These are phyloP conservation scores for Diploptera punctata DNA, from an alignment of 2,888 invertebrate species.

Conservation along the genomic window DNA sequence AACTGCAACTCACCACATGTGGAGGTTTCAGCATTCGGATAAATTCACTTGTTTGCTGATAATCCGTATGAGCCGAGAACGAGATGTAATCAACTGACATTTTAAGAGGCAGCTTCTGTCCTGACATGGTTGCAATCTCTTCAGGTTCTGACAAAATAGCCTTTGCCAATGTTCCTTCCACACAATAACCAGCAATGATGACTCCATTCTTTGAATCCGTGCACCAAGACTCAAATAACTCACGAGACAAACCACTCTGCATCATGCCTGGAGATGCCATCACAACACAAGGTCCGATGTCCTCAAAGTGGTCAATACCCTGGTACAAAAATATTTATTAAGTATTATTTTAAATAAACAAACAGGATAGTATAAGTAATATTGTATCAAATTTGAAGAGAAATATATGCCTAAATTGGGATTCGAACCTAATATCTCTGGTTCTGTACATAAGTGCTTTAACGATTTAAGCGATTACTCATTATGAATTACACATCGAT, in stretches of 20 bases:
- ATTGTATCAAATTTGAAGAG: too few species aligned
- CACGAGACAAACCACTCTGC: slow-evolving; percentile 97
- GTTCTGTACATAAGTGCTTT: too few species aligned
- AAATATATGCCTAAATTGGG: too few species aligned
- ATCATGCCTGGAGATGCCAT: slow-evolving; percentile 99
- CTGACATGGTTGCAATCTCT: slow-evolving; percentile 93
- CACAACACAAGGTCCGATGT: slow-evolving; percentile 99
- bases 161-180: slow-evolving; percentile 90
- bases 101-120: slow-evolving; percentile 94
- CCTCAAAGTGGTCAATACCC: slow-evolving; percentile 99
- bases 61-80: slow-evolving; percentile 99
- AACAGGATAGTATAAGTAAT: too few species aligned
- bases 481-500: too few species aligned
- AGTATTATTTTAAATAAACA: too few species aligned
- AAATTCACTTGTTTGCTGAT: slow-evolving; percentile 97
- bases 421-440: too few species aligned
- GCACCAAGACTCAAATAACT: slow-evolving; percentile 99
- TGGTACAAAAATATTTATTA: too few species aligned
- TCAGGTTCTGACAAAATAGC: slow-evolving; percentile 97
- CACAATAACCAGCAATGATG: slow-evolving; percentile 95
- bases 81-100: slow-evolving; percentile 99
- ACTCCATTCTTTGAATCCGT: slow-evolving; percentile 98
- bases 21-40: slow-evolving; percentile 93
- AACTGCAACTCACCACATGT: slow-evolving; percentile 81
- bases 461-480: too few species aligned